Conservation (phyloP, 2,113 vertebrate species). For the Oncorhynchus kisutch region DNA sequence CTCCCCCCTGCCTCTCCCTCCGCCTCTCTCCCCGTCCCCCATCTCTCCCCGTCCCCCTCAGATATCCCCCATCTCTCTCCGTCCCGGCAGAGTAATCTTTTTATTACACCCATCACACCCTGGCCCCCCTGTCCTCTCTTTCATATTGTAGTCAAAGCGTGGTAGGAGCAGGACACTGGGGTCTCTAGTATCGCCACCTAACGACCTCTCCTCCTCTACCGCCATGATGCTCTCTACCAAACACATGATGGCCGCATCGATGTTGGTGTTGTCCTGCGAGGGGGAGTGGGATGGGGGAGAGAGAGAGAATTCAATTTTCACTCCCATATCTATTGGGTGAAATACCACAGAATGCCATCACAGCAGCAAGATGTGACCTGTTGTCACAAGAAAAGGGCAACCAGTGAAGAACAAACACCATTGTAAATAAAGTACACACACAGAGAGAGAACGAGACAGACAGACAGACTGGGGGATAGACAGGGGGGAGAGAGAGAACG, state of each 20-base stretch:
- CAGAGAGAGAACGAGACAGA: too few species aligned
- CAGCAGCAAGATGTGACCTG: too few species aligned
- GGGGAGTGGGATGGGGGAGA: background rate
- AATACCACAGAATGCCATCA: too few species aligned
- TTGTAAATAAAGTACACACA: too few species aligned
- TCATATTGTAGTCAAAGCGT: conserved; percentile 52
- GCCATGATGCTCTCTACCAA: conserved; percentile 74
- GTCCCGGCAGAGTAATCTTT: conserved; percentile 1
- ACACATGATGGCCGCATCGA: conserved; percentile 71
- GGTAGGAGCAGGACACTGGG: conserved; percentile 63
- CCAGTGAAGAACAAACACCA: too few species aligned
- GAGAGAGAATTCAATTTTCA: background rate
- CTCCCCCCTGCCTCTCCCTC: background rate
- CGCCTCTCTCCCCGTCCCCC: background rate
- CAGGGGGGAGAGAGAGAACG: too few species aligned
- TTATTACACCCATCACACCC: conserved; percentile 44
- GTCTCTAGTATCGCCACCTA: conserved; percentile 20
- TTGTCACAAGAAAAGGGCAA: too few species aligned
- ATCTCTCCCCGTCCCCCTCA: conserved; percentile 6
- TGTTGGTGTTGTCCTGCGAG: conserved; percentile 77
- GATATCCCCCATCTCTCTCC: too few species aligned
- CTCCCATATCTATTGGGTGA: too few species aligned
- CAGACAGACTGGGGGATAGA: background rate
- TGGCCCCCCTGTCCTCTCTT: conserved; percentile 53
- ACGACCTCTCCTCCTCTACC: conserved; percentile 44